Percentiles rank a stretch among this genome's conserved stretches.
phyloP scores from a whole-genome alignment of 2,888 invertebrate genomes.

The Salpingus planirostris region DNA sequence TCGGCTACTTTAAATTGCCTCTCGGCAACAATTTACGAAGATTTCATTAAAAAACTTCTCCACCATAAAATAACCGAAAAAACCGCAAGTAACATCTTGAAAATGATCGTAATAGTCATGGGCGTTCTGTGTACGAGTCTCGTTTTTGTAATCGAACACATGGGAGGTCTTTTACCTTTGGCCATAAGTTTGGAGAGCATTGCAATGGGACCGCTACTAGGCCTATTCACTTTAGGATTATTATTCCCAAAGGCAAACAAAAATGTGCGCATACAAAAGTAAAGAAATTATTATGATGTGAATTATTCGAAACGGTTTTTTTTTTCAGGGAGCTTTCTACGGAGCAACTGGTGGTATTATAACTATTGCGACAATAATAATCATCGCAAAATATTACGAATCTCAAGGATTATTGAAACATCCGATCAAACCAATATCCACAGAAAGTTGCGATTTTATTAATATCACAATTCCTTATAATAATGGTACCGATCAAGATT shows the following conservation, averaged over 20 bases:
- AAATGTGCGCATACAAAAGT: no score
- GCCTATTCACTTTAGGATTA: constrained; percentile 59
- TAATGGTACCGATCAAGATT: no score
- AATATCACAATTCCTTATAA: constrained; percentile 4
- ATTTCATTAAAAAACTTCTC: constrained; percentile 49
- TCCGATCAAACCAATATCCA: constrained; percentile 20
- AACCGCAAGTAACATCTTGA: constrained; percentile 49
- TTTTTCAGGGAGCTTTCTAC: no score
- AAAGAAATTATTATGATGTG: no score
- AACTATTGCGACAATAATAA: no score
- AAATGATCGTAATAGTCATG: constrained; percentile 39
- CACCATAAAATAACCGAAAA: constrained; percentile 44
- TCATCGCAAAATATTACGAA: constrained; percentile 22
- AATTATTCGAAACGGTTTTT: no score
- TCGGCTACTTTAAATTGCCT: constrained; percentile 52
- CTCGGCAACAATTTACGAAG: constrained; percentile 53
- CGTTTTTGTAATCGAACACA: constrained; percentile 48
- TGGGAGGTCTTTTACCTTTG: constrained; percentile 46
- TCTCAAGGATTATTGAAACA: constrained; percentile 17
- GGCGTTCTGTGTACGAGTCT: constrained; percentile 69
- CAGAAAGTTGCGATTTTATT: constrained; percentile 19
- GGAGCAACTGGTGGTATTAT: no score
- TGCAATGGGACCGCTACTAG: constrained; percentile 48
- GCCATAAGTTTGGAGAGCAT: constrained; percentile 40
- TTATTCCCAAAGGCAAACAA: no score